phyloP scores from a whole-genome alignment of 2,113 vertebrate species.

The Rhinolophus ferrumequinum region DNA sequence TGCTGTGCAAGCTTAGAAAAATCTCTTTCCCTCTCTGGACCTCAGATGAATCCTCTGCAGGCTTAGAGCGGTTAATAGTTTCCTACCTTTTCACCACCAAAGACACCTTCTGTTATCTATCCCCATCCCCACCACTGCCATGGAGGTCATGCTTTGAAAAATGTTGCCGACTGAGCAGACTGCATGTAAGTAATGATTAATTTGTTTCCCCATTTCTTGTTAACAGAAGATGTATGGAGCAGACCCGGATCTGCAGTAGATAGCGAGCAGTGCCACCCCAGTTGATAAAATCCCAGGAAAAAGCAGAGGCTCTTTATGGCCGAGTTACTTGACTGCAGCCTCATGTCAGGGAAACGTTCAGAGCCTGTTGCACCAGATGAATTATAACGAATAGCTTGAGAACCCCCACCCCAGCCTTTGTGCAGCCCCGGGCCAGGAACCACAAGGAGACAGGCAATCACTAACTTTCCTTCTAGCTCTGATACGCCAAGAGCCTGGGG shows the following conservation, averaged over 20 bases:
- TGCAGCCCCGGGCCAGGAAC: not conserved
- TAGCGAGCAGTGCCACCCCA: not conserved
- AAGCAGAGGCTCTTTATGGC: not conserved
- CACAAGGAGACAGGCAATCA: not conserved
- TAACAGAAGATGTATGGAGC: not conserved
- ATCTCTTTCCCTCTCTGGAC: not conserved
- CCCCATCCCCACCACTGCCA: not conserved
- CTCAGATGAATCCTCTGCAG: not conserved
- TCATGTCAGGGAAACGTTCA: not conserved
- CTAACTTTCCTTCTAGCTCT: not conserved
- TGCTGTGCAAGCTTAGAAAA: not conserved
- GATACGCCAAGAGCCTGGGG: not conserved
- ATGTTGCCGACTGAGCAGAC: not conserved
- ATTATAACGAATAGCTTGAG: not conserved
- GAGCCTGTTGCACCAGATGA: not conserved
- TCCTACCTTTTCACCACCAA: not conserved
- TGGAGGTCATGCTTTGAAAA: conserved; percentile 12
- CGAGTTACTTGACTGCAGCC: not conserved
- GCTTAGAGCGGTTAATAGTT: not conserved
- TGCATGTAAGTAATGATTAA: not conserved
- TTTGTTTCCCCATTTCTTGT: conserved; percentile 41
- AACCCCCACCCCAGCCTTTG: not conserved
- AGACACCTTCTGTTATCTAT: not conserved
- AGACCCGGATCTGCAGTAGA: not conserved
- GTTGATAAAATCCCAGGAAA: not conserved